Percentiles rank a stretch among this genome's conserved stretches.
Conservation (phyloP, 2,797 vertebrate genomes). For the Ataeniobius toweri region DNA sequence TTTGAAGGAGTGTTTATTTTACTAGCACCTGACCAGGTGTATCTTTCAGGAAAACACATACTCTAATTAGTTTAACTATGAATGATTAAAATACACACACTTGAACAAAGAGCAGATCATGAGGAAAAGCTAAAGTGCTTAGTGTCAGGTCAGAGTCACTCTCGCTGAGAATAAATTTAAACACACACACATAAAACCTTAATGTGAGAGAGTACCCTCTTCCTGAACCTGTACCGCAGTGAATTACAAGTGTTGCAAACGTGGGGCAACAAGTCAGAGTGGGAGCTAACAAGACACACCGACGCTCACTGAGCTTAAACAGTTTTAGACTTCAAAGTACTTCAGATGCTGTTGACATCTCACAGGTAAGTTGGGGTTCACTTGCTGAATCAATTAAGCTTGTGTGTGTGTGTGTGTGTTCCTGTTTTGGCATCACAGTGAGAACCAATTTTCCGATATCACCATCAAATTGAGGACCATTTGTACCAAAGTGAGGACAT, state of each 20-base stretch:
- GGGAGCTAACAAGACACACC: conserved; percentile 26
- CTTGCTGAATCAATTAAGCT: conserved; percentile 4
- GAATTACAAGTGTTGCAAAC: conserved; percentile 51
- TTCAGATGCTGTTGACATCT: not conserved
- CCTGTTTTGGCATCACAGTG: conserved; percentile 91
- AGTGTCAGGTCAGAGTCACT: conserved; percentile 38
- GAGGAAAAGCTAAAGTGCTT: conserved; percentile 14
- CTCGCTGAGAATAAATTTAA: conserved; percentile 2
- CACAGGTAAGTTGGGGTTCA: conserved; percentile 21
- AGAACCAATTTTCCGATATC: too few relatives aligned
- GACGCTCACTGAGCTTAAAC: conserved; percentile 29
- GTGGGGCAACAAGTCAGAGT: conserved; percentile 44
- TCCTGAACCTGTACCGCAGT: conserved; percentile 32
- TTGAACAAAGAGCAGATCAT: conserved; percentile 22
- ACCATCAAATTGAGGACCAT: too few relatives aligned
- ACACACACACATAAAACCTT: conserved; percentile 21
- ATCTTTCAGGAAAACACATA: conserved; percentile 18
- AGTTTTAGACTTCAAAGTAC: conserved; percentile 18
- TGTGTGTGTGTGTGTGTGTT: conserved; percentile 49
- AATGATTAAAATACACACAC: conserved; percentile 11
- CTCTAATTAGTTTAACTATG: conserved; percentile 24
- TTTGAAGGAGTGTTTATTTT: conserved; percentile 15
- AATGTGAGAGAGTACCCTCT: conserved; percentile 11
- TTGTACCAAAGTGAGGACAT: too few relatives aligned
- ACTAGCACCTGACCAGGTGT: conserved; percentile 16